Evolutionary conservation across 1,140 invertebrate species (phyloP), one percentile per base, ranked within the genome.

Genomic region (Palaemon carinicauda): DNA sequence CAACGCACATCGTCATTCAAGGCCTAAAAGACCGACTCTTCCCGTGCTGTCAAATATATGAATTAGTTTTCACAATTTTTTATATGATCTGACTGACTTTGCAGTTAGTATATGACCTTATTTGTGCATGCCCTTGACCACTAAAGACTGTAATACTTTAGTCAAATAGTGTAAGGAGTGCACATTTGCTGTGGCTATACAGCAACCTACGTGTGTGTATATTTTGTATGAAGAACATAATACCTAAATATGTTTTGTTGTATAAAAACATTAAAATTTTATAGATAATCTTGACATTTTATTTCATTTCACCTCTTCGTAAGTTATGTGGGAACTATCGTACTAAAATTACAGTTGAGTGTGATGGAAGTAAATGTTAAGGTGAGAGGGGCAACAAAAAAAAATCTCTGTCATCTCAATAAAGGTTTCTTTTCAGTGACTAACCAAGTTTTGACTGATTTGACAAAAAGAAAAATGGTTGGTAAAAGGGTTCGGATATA

Each of bases 261-360:
- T 80, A 80, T 69, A 79, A 80, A 80, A 80, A 80, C 15, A 80
- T 56, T 80, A 80, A 80, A 80, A 60, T 80, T 80, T 80, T 80
- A 80, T 80, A 80, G 31, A 60, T 60, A 69, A 69, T 21, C 24
- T 27, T n/a, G 60, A 21, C 60, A 15, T 69, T 27, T 69, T 27
- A 27, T 69, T 69, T 15, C 60, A 69, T 29, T 27, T 27, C 60
- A 69, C 15, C 10, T 27, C 4, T 69, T 27, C 60, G 29, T 24
- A 69, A 9, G n/a, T 27, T 27, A 69, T 69, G 60, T 69, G 4
- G 60, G 29, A 69, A 5, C 56, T 15, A 15, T 9, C 60, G 14
- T 21, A 24, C 5, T n/a, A 0, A 69, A 27, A 27, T 19, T 27
- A 27, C 1, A 21, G n/a, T 27, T 1, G 17, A 17, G 29, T 7